Percentiles rank a stretch among this genome's conserved stretches.
These are phyloP conservation scores for Epinotia bilunana DNA, from an alignment of 2,888 invertebrate species.

Conservation along the genomic window DNA sequence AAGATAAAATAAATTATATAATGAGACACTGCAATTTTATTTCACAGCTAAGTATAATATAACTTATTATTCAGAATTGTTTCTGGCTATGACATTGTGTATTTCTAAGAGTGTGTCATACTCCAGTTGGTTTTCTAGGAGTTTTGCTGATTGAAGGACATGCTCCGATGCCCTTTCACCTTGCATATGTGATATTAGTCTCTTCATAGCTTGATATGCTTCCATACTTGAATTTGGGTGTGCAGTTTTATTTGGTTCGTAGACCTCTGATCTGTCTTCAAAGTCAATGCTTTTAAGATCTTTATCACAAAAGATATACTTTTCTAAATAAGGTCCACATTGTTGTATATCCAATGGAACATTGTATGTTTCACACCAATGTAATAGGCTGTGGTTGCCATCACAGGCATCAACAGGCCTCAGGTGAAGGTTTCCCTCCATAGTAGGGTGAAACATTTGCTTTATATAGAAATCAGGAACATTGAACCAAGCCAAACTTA, in stretches of 20 bases:
- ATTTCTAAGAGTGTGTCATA: conserved; percentile 57
- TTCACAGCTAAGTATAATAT: neutral
- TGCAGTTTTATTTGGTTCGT: conserved; percentile 27
- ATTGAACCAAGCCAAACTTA: conserved; percentile 58
- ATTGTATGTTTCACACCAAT: conserved; percentile 54
- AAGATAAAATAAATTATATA: neutral
- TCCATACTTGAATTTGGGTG: conserved; percentile 53
- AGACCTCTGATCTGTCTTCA: conserved; percentile 6
- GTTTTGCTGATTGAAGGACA: conserved; percentile 45
- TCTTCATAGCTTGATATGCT: conserved; percentile 61
- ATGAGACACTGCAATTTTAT: neutral
- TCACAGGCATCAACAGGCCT: conserved; percentile 47
- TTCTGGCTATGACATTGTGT: conserved; percentile 47
- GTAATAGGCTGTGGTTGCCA: conserved; percentile 54
- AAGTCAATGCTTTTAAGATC: conserved; percentile 50
- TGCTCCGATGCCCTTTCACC: conserved; percentile 54
- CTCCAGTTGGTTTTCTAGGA: conserved; percentile 59
- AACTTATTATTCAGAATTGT: conserved; percentile 10
- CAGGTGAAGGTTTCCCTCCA: neutral
- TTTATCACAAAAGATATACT: conserved; percentile 51
- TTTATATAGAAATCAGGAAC: conserved; percentile 54
- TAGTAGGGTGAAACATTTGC: neutral
- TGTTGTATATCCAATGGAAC: neutral
- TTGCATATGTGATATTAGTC: conserved; percentile 58
- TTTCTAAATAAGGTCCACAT: conserved; percentile 1